Evolutionary conservation across 2,797 vertebrate genomes (phyloP).

Genomic region (Acridotheres tristis): DNA sequence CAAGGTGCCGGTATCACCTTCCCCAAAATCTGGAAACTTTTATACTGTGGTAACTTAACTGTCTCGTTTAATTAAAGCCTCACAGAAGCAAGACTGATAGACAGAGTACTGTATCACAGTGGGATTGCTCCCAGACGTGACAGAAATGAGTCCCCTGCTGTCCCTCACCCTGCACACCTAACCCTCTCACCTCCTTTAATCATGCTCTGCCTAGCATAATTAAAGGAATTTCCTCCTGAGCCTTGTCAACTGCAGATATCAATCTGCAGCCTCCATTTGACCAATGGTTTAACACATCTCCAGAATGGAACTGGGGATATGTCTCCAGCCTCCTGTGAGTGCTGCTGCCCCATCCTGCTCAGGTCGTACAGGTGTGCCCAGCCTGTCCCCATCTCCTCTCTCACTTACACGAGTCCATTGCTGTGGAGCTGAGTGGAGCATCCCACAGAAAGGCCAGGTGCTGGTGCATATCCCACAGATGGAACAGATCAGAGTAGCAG

Average conservation of each 20-base stretch:
- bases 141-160: not conserved
- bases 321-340: not conserved
- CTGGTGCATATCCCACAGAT: not conserved
- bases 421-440: not conserved
- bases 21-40: not conserved
- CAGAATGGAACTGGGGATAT: not conserved
- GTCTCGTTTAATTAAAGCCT: not conserved
- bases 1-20: not conserved
- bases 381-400: not conserved
- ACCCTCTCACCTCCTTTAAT: not conserved
- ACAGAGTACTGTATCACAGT: not conserved
- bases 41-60: not conserved
- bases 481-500: not conserved
- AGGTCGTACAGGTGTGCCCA: not conserved
- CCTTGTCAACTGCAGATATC: not conserved
- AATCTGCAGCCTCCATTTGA: not conserved
- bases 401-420: accelerated
- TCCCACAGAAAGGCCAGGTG: not conserved
- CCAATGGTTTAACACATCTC: accelerated
- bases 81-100: not conserved
- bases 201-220: not conserved
- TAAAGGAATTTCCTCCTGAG: constrained; percentile 7
- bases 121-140: not conserved
- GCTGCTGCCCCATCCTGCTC: not conserved
- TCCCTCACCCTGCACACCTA: not conserved